Evolutionary conservation across 1,140 invertebrate genomes (phyloP), one percentile per base, ranked within the genome.

Genomic region (Drosophila rufa): DNA sequence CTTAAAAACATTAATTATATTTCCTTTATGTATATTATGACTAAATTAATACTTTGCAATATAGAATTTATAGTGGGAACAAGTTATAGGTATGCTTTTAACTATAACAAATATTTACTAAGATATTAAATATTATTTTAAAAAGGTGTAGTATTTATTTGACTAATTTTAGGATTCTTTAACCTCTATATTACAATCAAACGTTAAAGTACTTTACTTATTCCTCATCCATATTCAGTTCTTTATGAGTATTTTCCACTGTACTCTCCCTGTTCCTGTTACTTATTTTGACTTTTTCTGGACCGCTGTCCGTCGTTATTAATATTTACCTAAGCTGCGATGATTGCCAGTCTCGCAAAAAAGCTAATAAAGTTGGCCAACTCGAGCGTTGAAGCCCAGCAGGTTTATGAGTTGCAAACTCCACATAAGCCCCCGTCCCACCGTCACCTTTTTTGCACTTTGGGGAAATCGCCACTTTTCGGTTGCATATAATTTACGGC

Each of bases 261-360:
- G 75, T 77, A 33, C 43, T 50, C 9, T 14, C n/a, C 36, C 36
- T 36, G 15, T 38, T 59, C 36, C 17, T 19, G 30, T 51, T 48
- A n/a, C 25, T 47, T 45, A 25, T 48, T 64, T 62, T 38, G 27
- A 25, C 36, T 56, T 65, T 59, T 65, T 53, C 40, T 38, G 51
- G 33, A 40, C 48, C 59, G 40, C 15, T 25, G 19, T 48, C 27
- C 67, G 62, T 90, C 64, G 59, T 85, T 89, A 89, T 89, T 89
- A 89, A 89, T 89, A 89, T 89, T 90, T 89, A 90, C 85, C 84
- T 89, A 89, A 89, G 78, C 78, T 59, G 65, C 55, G 60, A 55
- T 47, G 60, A 69, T 68, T 48, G 64, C 64, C 40, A 38, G 46
- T 45, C 65, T 4, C 45, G 60, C 56, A 22, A 57, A 79, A 89